These are phyloP conservation scores for Peribatodes rhomboidaria DNA, from an alignment of 2,888 invertebrate species.

Conservation along the genomic window DNA sequence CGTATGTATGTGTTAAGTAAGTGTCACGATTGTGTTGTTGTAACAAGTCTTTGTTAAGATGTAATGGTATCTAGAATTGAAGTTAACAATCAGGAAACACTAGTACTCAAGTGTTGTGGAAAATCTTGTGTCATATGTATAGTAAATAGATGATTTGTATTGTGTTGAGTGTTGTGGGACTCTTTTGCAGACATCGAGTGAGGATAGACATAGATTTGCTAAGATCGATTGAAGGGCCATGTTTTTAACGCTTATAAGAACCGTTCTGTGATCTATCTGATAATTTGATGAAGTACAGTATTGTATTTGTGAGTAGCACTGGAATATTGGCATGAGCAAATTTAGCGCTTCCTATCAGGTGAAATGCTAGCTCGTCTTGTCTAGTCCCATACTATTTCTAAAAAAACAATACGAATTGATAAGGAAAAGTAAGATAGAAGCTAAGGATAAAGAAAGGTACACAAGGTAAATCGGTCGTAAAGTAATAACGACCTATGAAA, in stretches of 20 bases:
- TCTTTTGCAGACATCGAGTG: no score
- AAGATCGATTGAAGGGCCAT: neutral
- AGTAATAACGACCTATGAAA: constrained; percentile 7
- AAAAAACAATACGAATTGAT: neutral
- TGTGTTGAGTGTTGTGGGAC: no score
- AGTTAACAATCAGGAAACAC: constrained; percentile 58
- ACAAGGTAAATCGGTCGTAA: neutral
- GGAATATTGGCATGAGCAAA: neutral
- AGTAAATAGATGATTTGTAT: no score
- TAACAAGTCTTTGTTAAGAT: constrained; percentile 57
- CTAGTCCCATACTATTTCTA: neutral
- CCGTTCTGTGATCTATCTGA: no score
- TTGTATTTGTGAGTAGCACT: neutral
- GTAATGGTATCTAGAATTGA: constrained; percentile 49
- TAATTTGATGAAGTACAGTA: no score
- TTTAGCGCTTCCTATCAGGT: neutral
- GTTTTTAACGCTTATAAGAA: neutral
- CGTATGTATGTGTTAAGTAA: constrained; percentile 6
- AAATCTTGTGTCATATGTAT: neutral
- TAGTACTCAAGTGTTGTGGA: constrained; percentile 45
- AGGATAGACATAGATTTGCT: no score
- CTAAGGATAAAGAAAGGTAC: neutral
- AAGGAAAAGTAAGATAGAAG: neutral
- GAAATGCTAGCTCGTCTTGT: neutral
- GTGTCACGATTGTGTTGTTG: constrained; percentile 52